Evolutionary conservation across 2,797 vertebrate genomes (phyloP), one percentile per base, ranked within the genome.

Genomic region (Squalus acanthias): DNA sequence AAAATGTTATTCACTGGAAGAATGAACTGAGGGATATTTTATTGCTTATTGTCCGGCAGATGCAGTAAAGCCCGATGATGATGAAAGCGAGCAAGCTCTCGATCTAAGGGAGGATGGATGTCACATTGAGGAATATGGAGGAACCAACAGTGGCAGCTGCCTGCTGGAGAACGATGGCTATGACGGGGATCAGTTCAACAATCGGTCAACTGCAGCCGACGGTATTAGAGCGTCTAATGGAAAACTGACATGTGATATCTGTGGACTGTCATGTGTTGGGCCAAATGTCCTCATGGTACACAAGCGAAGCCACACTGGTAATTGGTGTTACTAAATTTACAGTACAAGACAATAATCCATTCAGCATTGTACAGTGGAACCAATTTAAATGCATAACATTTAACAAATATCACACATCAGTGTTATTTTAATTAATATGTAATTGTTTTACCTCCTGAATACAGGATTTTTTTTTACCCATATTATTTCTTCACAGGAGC

Each of bases 221-320:
- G 96, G 96, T 63, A 22, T 97, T 96, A 98, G 98, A 96, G 97
- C 98, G 93, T 96, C 97, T 33, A 96, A 97, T 76, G 98, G 98
- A 96, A 99, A 99, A 97, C 98, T 99, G 97, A 99, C 96, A 96
- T 99, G 99, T 88, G 99, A 99, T 97, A 98, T 99, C 97, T 99
- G 99, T 96, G 99, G 99, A 97, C 97, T 99, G 97, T 98, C 98
- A 97, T 99, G 99, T 98, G 98, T 99, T 97, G 99, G 99, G 98
- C 99, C 99, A 97, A 99, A 99, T 96, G 99, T 99, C 96, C 98
- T 99, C 98, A 98, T 99, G 98, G 99, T 99, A 97, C 99, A 99
- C 97, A 99, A 99, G 96, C 98, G 99, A 97, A 99, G 99, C 97
- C 99, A 99, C 97, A 99, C 99, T 85, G 99, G 99, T 99, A 98